Conservation (phyloP, 2,888 invertebrate genomes). For the Diogma glabrata region DNA sequence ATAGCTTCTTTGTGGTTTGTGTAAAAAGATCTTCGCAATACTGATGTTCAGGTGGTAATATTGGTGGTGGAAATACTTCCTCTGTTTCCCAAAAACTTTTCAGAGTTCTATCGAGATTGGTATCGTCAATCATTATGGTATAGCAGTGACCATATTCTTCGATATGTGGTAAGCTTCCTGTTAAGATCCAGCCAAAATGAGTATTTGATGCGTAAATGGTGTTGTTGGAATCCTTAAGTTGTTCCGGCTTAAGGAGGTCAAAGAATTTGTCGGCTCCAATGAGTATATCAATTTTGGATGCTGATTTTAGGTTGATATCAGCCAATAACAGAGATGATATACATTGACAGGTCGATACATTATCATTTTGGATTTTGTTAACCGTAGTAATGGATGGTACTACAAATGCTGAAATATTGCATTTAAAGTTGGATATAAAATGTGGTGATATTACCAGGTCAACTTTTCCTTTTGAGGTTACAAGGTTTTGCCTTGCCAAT, state of each 20-base stretch:
- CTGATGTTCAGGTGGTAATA: neutral
- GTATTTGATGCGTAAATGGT: no score
- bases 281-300: neutral
- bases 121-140: no score
- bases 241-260: no score
- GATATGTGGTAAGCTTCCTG: no score
- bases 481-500: neutral
- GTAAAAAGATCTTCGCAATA: neutral
- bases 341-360: neutral
- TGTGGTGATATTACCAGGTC: neutral
- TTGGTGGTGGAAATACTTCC: no score
- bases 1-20: no score
- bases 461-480: neutral
- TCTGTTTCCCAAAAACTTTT: no score
- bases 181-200: no score
- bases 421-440: neutral
- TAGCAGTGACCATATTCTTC: no score
- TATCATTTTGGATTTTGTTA: neutral
- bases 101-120: no score
- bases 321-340: neutral
- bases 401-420: neutral
- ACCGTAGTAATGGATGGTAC: neutral
- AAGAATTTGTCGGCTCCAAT: no score
- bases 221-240: no score
- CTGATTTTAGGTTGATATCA: neutral